Evolutionary conservation across 2,113 vertebrate genomes (phyloP), one percentile per base, ranked within the genome.

Genomic region (Leptobrachium leishanense): DNA sequence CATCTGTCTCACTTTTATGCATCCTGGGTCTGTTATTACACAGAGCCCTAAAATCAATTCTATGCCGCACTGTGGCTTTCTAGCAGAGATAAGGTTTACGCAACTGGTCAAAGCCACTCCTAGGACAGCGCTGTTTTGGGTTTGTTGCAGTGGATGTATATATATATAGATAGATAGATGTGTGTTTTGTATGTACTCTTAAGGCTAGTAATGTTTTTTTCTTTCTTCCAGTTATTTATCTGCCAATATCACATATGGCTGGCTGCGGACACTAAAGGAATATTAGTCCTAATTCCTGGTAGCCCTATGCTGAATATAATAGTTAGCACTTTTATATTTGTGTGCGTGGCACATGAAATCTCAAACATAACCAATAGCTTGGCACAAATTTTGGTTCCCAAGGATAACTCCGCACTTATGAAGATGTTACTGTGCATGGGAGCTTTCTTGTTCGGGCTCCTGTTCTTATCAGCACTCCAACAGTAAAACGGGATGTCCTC

Each of bases 241-340:
- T 99, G 97, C 85, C 97, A 99, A 53, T 99, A 99, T 84, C 98
- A 99, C 84, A 98, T 99, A 79, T 99, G 98, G 98, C 92, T 99
- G 84, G 97, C 97, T 0, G 97, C 97, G 0, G 98, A 99, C 90
- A 99, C 98, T 20, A 96, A 95, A 82, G 98, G 97, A 1, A 94
- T 99, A 86, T 85, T 99, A 87, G 95, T 99, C 11, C 94, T 99
- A n/a, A 92, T 99, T 82, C 97, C 98, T 8, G 96, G 97, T 82
- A 95, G 89, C 86, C 96, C 96, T 0, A 89, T 94, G 57, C 92
- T 98, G 73, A 99, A 99, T 83, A 93, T 98, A 83, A 88, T 97
- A 42, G 86, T 98, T 89, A 99, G 97, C 94, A 96, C 95, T 79
- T 99, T 99, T 84, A 98, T 99, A 89, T 99, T 99, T 53, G 97